Conservation (phyloP, 2,113 vertebrate genomes). For the Tenrec ecaudatus region DNA sequence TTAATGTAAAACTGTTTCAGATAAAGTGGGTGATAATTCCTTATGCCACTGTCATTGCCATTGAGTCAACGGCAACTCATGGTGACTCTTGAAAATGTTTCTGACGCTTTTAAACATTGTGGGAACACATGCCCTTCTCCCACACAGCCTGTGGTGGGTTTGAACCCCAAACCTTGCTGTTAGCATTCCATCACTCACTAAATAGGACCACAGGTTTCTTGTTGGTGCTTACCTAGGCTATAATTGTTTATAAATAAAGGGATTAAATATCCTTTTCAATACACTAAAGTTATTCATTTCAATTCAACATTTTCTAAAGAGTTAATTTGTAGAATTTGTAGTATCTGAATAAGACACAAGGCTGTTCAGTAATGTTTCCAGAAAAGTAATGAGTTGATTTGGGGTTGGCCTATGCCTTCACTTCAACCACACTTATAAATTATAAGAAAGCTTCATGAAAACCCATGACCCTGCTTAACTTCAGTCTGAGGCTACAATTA, state of each 20-base stretch:
- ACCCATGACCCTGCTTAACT: neutral
- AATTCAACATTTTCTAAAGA: neutral
- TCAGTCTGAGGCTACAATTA: neutral
- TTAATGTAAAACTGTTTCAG: neutral
- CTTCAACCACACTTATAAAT: neutral
- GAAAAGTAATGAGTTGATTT: neutral
- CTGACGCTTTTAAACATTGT: no score
- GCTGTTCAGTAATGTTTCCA: neutral
- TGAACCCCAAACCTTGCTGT: no score
- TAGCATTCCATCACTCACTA: no score
- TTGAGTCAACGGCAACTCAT: no score
- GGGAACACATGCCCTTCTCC: no score
- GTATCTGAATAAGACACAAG: neutral
- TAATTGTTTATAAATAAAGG: neutral
- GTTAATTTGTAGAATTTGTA: neutral
- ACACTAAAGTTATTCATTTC: conserved; percentile 4
- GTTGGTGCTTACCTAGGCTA: no score
- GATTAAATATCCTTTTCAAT: neutral
- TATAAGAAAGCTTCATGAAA: neutral
- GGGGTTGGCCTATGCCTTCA: neutral
- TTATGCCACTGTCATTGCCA: no score
- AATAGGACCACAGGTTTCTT: no score
- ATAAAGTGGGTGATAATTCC: neutral
- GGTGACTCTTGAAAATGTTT: no score
- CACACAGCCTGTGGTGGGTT: no score